Evolutionary conservation across 2,113 vertebrate species (phyloP).

Genomic region (Hiodon tergisus): DNA sequence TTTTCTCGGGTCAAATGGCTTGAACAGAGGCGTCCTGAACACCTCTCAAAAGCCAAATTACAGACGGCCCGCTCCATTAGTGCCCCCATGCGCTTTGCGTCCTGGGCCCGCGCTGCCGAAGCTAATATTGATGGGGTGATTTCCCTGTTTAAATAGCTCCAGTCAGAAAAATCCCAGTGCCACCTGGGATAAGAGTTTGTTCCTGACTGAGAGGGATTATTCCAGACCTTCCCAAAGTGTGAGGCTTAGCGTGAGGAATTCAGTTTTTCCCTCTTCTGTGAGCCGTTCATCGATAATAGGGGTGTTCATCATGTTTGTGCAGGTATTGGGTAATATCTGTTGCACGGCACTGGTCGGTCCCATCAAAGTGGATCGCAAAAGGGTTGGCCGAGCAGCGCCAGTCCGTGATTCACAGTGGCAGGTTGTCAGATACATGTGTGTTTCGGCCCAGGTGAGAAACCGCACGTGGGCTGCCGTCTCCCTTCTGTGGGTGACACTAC

Average conservation of each 20-base stretch:
- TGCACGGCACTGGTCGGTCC: background rate
- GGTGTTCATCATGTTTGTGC: background rate
- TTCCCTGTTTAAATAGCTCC: conserved; percentile 28
- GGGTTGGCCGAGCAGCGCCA: background rate
- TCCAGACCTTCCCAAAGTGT: conserved; percentile 12
- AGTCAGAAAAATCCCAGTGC: conserved; percentile 26
- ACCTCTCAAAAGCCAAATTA: background rate
- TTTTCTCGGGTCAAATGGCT: conserved; percentile 10
- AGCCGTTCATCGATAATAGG: background rate
- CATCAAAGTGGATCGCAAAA: background rate
- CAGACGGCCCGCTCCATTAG: conserved; percentile 16
- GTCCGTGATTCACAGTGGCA: conserved; percentile 5
- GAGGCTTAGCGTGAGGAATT: background rate
- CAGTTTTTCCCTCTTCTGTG: background rate
- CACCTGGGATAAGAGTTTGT: background rate
- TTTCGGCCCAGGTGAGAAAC: background rate
- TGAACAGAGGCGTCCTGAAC: conserved; percentile 5
- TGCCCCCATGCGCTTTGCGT: conserved; percentile 26
- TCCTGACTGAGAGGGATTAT: background rate
- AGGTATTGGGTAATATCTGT: background rate
- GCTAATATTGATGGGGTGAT: conserved; percentile 32
- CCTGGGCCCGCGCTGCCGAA: conserved; percentile 17
- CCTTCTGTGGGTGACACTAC: background rate
- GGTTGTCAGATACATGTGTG: conserved; percentile 10
- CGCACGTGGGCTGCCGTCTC: background rate